Evolutionary conservation across 2,888 invertebrate genomes (phyloP).

Genomic region (Encarsia formosa): DNA sequence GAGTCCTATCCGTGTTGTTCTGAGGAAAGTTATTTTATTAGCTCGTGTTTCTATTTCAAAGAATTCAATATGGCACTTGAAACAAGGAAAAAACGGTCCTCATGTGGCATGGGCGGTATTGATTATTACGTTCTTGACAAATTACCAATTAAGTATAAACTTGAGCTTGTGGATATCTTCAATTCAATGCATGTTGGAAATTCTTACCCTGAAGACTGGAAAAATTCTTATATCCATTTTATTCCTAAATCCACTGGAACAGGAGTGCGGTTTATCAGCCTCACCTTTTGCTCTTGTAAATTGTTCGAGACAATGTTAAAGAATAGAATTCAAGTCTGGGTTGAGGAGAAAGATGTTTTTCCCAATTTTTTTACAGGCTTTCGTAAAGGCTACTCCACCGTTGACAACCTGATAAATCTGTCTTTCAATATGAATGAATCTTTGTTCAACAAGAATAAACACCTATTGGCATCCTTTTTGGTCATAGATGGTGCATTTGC

Average conservation of each 20-base stretch:
- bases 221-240: slow-evolving; percentile 5
- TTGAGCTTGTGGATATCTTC: slow-evolving; percentile 10
- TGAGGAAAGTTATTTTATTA: neutral
- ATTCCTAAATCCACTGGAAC: slow-evolving; percentile 1
- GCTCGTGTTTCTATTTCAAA: neutral
- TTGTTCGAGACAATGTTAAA: slow-evolving; percentile 16
- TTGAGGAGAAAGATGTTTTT: neutral
- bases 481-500: too few species aligned
- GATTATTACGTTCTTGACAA: slow-evolving; percentile 2
- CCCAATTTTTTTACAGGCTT: slow-evolving; percentile 1
- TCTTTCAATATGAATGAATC: too few species aligned
- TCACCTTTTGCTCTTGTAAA: slow-evolving; percentile 11
- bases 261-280: slow-evolving; percentile 3
- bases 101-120: slow-evolving; percentile 14
- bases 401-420: neutral
- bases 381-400: slow-evolving; percentile 1
- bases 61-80: slow-evolving; percentile 10
- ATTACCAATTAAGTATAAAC: slow-evolving; percentile 5
- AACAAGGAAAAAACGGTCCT: neutral
- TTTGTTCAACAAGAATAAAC: too few species aligned
- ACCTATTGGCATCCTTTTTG: too few species aligned
- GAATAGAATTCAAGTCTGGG: slow-evolving; percentile 15
- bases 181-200: slow-evolving; percentile 6
- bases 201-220: slow-evolving; percentile 8
- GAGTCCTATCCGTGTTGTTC: too few species aligned